Percentiles rank a stretch among this genome's conserved stretches.
Evolutionary conservation across 1,140 invertebrate genomes (phyloP).

Genomic region (Spodoptera litura): DNA sequence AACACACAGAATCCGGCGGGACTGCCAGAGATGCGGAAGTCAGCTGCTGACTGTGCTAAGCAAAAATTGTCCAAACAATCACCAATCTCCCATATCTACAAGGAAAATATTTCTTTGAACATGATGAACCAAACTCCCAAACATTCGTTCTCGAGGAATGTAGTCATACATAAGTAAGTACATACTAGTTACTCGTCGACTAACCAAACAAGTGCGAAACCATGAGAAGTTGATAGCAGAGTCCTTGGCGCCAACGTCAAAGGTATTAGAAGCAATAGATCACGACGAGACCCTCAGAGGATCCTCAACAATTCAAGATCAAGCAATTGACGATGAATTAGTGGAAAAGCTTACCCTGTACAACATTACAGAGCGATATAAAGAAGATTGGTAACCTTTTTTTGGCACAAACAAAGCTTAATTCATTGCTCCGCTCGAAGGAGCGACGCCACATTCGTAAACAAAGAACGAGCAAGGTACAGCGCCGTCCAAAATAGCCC

Average conservation of each 20-base stretch:
- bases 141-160: constrained; percentile 16
- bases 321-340: constrained; percentile 45
- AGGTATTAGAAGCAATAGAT: constrained; percentile 20
- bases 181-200: not conserved
- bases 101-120: too few species aligned
- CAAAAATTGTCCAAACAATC: constrained; percentile 2
- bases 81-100: not conserved
- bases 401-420: constrained; percentile 44
- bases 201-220: not conserved
- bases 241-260: constrained; percentile 11
- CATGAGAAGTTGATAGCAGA: constrained; percentile 6
- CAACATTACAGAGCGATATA: constrained; percentile 38
- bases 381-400: constrained; percentile 37
- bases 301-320: constrained; percentile 43
- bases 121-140: not conserved
- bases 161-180: not conserved
- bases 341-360: constrained; percentile 42
- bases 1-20: not conserved
- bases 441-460: constrained; percentile 40
- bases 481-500: constrained; percentile 51
- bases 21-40: not conserved
- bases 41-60: not conserved
- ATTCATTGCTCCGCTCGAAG: constrained; percentile 47
- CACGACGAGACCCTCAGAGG: constrained; percentile 25
- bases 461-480: constrained; percentile 49